Conservation (phyloP, 64 coral and sea anemone species). For the Anthopleura sola region DNA sequence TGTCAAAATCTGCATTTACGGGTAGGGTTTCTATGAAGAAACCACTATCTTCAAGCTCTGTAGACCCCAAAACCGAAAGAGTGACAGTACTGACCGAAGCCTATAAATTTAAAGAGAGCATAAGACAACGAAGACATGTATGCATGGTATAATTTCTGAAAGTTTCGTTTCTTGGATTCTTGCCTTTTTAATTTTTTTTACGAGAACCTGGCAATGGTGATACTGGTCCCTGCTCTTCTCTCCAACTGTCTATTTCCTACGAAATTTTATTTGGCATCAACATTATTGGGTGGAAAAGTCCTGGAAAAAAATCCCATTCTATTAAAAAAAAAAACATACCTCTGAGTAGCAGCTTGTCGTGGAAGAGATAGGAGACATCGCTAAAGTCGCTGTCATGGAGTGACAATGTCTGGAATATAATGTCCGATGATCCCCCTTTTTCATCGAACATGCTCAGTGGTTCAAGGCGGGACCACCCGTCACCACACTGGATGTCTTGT, state of each 20-base stretch:
- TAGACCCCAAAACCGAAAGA: background rate
- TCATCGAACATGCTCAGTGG: too few species aligned
- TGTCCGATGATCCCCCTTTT: too few species aligned
- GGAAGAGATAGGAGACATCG: background rate
- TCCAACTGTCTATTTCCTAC: background rate
- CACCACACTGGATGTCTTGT: background rate
- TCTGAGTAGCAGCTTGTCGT: background rate
- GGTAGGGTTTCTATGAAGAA: constrained; percentile 4
- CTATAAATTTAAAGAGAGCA: background rate
- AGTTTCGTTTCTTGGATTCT: background rate
- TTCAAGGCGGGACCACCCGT: background rate
- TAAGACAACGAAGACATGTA: background rate
- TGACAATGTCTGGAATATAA: background rate
- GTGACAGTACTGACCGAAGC: background rate
- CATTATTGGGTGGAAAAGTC: background rate
- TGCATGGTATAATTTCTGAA: background rate
- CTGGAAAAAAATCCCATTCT: background rate
- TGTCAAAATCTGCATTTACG: background rate
- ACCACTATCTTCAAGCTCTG: background rate
- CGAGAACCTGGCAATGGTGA: background rate
- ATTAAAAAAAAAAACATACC: background rate
- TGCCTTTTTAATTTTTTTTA: constrained; percentile 1
- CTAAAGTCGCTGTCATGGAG: background rate
- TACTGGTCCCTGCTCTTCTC: background rate
- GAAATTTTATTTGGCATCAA: background rate